phyloP scores from a whole-genome alignment of 2,797 vertebrate genomes.

The Clamator glandarius region DNA sequence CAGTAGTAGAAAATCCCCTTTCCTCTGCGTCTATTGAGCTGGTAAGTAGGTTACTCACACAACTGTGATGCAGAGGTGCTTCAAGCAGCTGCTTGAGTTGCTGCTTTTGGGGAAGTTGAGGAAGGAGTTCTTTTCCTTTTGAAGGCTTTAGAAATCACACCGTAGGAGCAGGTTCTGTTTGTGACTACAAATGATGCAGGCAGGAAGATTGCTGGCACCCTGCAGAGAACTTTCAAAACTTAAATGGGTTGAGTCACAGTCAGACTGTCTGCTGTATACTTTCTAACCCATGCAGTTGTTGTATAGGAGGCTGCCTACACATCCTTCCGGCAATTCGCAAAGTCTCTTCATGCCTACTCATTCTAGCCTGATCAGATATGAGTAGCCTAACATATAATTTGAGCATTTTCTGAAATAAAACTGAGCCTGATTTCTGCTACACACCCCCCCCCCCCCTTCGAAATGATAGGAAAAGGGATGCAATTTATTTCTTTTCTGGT shows the following conservation, averaged over 20 bases:
- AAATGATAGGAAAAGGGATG: background rate
- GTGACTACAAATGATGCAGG: background rate
- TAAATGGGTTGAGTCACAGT: constrained; percentile 55
- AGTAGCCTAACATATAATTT: constrained; percentile 18
- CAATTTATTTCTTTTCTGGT: background rate
- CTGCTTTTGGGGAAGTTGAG: background rate
- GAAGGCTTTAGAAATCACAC: background rate
- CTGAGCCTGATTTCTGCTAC: background rate
- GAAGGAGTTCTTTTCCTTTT: background rate
- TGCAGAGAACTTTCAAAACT: constrained; percentile 47
- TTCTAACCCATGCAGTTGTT: constrained; percentile 37
- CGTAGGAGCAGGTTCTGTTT: constrained; percentile 39
- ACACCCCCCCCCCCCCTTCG: no score
- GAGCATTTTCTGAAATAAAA: constrained; percentile 27
- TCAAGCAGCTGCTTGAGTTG: background rate
- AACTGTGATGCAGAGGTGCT: background rate
- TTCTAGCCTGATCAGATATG: constrained; percentile 35
- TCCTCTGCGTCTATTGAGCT: background rate
- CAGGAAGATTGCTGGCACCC: constrained; percentile 18
- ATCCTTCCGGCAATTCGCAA: constrained; percentile 51
- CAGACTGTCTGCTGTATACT: constrained; percentile 13
- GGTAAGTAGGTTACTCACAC: background rate
- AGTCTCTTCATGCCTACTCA: constrained; percentile 40
- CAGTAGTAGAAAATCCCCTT: background rate
- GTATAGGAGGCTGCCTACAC: constrained; percentile 64